These are phyloP conservation scores for Aleiodes alternator DNA, from an alignment of 2,888 invertebrate species.

Conservation along the genomic window DNA sequence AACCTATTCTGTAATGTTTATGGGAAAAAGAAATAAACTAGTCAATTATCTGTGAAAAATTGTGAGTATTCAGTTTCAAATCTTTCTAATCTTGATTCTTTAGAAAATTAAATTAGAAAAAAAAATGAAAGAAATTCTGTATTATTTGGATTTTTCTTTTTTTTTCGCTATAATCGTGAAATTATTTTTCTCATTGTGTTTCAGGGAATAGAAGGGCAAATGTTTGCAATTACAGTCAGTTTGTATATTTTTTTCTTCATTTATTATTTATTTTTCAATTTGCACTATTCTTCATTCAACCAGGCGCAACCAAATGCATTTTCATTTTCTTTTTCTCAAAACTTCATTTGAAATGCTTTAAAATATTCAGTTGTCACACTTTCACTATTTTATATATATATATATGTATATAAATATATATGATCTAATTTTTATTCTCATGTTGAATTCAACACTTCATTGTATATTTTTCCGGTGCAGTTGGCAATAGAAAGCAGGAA, in stretches of 20 bases:
- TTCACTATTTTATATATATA: not conserved
- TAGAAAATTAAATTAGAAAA: no score
- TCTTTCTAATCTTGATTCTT: no score
- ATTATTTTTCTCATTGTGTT: not conserved
- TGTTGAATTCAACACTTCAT: constrained; percentile 25
- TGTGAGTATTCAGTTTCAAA: not conserved
- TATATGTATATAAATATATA: not conserved
- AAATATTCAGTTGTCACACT: constrained; percentile 7
- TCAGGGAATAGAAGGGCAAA: constrained; percentile 26
- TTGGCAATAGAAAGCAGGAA: constrained; percentile 34
- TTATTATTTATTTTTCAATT: no score
- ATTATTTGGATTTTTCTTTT: constrained; percentile 3
- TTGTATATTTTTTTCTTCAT: not conserved
- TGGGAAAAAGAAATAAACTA: constrained; percentile 21
- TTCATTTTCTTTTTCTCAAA: no score
- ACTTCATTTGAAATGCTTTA: no score
- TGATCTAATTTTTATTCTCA: constrained; percentile 28
- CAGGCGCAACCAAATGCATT: no score
- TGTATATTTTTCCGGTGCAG: constrained; percentile 16
- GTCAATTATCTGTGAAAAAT: constrained; percentile 16
- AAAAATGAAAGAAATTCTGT: not conserved
- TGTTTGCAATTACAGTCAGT: constrained; percentile 14
- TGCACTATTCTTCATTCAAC: no score
- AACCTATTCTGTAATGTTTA: constrained; percentile 26
- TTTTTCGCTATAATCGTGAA: not conserved